Conservation (phyloP, 2,797 vertebrate genomes). For the Austrolebias charrua region DNA sequence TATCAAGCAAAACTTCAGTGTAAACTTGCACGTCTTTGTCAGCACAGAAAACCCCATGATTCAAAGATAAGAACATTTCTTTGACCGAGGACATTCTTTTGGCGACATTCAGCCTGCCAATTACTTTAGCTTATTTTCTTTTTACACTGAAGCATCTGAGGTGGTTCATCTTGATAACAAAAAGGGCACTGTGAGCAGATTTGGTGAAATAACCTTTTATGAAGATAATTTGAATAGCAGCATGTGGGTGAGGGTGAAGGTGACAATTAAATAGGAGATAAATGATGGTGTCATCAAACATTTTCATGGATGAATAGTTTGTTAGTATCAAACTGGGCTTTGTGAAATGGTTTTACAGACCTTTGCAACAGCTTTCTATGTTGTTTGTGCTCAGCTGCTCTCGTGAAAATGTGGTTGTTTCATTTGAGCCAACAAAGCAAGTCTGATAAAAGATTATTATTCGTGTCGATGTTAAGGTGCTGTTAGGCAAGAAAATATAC, state of each 20-base stretch:
- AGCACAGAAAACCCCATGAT: constrained; percentile 47
- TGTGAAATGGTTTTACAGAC: constrained; percentile 23
- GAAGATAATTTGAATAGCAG: constrained; percentile 63
- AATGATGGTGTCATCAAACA: constrained; percentile 53
- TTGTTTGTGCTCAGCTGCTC: too few species aligned
- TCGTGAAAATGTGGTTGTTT: background rate
- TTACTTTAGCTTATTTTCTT: constrained; percentile 73
- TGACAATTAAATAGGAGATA: constrained; percentile 34
- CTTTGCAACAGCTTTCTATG: constrained; percentile 19
- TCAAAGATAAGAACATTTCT: constrained; percentile 66
- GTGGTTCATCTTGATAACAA: constrained; percentile 73
- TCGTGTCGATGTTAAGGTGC: constrained; percentile 1
- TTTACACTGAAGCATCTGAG: constrained; percentile 56
- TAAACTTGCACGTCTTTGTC: constrained; percentile 63
- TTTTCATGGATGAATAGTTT: constrained; percentile 36
- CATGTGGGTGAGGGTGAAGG: constrained; percentile 10
- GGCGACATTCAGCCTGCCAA: constrained; percentile 48
- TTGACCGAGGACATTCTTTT: constrained; percentile 68
- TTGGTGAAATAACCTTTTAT: constrained; percentile 73
- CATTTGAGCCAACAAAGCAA: background rate
- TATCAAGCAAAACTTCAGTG: constrained; percentile 48
- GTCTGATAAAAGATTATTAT: background rate
- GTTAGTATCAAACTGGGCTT: constrained; percentile 26
- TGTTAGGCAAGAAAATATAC: constrained; percentile 9
- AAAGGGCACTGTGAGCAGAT: constrained; percentile 68